Evolutionary conservation across 2,888 invertebrate genomes (phyloP).

Genomic region (Cordilura impudica): DNA sequence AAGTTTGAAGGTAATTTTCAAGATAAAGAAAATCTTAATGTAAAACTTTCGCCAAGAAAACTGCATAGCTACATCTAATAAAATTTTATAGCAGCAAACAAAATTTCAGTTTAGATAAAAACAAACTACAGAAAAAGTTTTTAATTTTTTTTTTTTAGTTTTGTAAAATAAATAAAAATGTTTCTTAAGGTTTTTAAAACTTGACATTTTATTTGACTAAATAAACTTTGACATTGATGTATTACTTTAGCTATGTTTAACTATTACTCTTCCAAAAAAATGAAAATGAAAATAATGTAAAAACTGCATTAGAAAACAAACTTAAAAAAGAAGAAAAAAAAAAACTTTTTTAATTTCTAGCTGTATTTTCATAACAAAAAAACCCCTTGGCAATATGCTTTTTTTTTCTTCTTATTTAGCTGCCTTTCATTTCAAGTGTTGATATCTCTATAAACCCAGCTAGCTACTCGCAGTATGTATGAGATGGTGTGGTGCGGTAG

Average conservation of each 20-base stretch:
- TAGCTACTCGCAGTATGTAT: background rate
- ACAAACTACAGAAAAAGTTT: background rate
- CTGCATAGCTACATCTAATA: conserved; percentile 28
- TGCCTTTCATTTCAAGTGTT: conserved; percentile 42
- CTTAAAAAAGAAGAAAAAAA: background rate
- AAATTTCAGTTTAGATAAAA: background rate
- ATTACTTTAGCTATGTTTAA: conserved; percentile 29
- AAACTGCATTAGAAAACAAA: background rate
- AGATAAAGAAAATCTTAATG: conserved; percentile 12
- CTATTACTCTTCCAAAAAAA: background rate
- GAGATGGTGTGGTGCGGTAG: background rate
- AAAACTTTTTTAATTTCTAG: background rate
- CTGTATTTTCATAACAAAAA: background rate
- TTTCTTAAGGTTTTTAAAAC: conserved; percentile 9
- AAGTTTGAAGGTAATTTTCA: conserved; percentile 13
- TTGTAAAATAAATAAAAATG: background rate
- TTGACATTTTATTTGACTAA: background rate
- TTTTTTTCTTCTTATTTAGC: background rate
- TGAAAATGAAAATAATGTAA: too few species aligned
- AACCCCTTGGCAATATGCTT: background rate
- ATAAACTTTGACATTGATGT: conserved; percentile 41
- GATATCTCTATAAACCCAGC: conserved; percentile 35
- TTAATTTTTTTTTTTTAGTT: background rate
- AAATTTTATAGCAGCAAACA: conserved; percentile 22
- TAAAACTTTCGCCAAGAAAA: conserved; percentile 12